A percentile compares a stretch with the other conserved stretches of the same genome.
phyloP scores from a whole-genome alignment of 2,888 invertebrate species.

The Eristalis tenax region DNA sequence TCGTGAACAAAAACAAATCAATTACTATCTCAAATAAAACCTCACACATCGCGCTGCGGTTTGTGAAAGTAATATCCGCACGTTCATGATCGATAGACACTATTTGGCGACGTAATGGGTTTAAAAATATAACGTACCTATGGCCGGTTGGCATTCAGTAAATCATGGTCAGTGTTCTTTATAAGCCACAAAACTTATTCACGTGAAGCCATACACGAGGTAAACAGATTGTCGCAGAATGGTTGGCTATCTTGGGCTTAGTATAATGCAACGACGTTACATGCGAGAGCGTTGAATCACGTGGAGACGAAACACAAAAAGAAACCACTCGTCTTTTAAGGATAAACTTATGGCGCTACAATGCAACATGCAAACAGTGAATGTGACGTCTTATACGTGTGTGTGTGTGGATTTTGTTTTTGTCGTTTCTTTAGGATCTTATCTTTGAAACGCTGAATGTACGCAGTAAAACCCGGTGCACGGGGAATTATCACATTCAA shows the following conservation, averaged over 20 bases:
- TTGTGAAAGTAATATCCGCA: conserved; percentile 1
- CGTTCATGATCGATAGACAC: neutral
- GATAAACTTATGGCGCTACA: neutral
- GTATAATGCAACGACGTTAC: conserved; percentile 1
- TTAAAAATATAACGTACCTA: neutral
- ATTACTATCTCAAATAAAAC: neutral
- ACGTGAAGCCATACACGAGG: conserved; percentile 27
- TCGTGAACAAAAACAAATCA: neutral
- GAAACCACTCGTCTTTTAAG: conserved; percentile 4
- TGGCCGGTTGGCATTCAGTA: conserved; percentile 5
- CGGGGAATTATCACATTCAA: neutral
- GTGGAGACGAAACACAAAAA: neutral
- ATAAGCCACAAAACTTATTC: conserved; percentile 25
- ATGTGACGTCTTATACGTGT: neutral
- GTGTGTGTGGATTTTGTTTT: neutral
- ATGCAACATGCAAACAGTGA: neutral
- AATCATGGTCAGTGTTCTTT: conserved; percentile 39
- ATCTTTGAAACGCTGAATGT: neutral
- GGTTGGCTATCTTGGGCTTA: neutral
- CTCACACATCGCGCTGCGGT: neutral
- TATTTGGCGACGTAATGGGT: conserved; percentile 1
- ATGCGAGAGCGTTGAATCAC: conserved; percentile 12
- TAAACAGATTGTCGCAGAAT: neutral
- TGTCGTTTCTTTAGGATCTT: neutral
- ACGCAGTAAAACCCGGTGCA: neutral